Evolutionary conservation across 2,797 vertebrate species (phyloP).

Genomic region (Florisuga fusca): DNA sequence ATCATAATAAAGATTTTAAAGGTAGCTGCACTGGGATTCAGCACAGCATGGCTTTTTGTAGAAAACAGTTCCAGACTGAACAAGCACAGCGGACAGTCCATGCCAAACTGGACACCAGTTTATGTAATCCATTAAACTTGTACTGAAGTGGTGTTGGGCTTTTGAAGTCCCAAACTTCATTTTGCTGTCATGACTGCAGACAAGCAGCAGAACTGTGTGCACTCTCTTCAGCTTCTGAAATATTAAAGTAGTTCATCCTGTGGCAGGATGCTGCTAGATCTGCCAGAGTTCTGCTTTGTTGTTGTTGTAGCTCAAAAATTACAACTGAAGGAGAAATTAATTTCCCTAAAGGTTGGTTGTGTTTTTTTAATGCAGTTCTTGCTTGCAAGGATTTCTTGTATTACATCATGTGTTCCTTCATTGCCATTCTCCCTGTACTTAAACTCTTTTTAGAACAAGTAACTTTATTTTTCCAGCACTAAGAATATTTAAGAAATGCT

Average conservation of each 20-base stretch:
- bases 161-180: constrained; percentile 43
- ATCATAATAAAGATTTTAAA: background rate
- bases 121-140: constrained; percentile 27
- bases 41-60: background rate
- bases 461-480: background rate
- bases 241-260: constrained; percentile 46
- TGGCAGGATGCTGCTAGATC: constrained; percentile 24
- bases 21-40: background rate
- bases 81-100: background rate
- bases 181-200: background rate
- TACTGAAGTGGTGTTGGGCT: constrained; percentile 25
- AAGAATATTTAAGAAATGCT: background rate
- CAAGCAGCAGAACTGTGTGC: background rate
- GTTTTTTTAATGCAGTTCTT: background rate
- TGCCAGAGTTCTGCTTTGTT: background rate
- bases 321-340: constrained; percentile 46
- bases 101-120: background rate
- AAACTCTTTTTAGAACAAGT: background rate
- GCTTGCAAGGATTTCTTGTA: background rate
- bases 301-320: constrained; percentile 31
- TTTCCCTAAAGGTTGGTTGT: constrained; percentile 25
- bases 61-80: background rate
- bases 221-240: constrained; percentile 36
- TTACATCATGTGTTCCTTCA: background rate
- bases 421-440: accelerated